Evolutionary conservation across 2,888 invertebrate species (phyloP).

Genomic region (Bembecia ichneumoniformis): DNA sequence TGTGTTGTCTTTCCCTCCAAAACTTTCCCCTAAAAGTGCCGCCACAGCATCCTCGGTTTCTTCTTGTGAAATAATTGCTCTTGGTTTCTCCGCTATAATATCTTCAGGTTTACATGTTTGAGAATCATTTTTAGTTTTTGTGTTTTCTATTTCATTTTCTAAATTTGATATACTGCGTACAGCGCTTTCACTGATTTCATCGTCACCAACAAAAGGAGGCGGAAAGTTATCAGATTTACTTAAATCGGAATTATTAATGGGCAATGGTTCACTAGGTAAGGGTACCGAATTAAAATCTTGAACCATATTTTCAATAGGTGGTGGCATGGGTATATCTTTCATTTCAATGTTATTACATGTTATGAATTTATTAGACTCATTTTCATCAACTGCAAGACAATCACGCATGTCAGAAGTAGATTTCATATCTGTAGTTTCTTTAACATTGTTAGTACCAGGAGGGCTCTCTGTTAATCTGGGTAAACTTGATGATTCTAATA

Average conservation of each 20-base stretch:
- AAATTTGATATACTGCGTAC: constrained; percentile 83
- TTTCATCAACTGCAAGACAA: constrained; percentile 23
- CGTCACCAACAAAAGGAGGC: constrained; percentile 70
- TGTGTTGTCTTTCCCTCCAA: constrained; percentile 75
- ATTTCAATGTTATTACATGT: constrained; percentile 42
- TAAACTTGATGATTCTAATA: constrained; percentile 72
- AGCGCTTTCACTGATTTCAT: constrained; percentile 80
- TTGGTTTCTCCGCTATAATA: constrained; percentile 81
- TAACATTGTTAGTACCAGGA: constrained; percentile 34
- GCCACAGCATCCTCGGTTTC: constrained; percentile 95
- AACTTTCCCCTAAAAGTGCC: constrained; percentile 88
- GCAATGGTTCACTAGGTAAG: constrained; percentile 39
- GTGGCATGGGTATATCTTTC: constrained; percentile 57
- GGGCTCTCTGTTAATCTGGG: constrained; percentile 78
- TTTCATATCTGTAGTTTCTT: constrained; percentile 20
- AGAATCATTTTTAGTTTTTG: constrained; percentile 38
- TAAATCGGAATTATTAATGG: constrained; percentile 27
- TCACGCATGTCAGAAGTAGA: constrained; percentile 15
- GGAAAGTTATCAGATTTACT: constrained; percentile 72
- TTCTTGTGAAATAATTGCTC: constrained; percentile 90
- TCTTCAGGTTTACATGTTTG: constrained; percentile 59
- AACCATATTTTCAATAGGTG: constrained; percentile 44
- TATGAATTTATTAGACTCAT: constrained; percentile 27
- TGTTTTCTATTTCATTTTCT: constrained; percentile 37
- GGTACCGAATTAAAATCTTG: constrained; percentile 65